Conservation (phyloP, 2,888 invertebrate species). For the Desoria tigrina region DNA sequence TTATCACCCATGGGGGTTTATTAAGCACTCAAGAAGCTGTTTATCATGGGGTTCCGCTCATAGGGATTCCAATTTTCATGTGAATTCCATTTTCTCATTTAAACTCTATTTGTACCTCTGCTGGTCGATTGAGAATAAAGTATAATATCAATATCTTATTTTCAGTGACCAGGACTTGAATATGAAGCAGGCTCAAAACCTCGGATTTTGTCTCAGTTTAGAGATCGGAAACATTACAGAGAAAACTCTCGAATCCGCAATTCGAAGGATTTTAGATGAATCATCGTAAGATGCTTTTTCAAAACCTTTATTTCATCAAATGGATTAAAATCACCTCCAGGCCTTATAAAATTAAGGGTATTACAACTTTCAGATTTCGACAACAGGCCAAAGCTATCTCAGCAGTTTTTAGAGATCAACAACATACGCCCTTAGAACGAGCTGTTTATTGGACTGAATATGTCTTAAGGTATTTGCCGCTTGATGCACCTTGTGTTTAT, state of each 20-base stretch:
- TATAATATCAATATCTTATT: no score
- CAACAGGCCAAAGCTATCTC: slow-evolving; percentile 34
- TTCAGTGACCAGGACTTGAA: slow-evolving; percentile 58
- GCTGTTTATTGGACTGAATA: slow-evolving; percentile 50
- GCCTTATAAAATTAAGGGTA: no score
- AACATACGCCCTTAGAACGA: slow-evolving; percentile 40
- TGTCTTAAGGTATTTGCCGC: no score
- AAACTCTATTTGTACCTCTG: no score
- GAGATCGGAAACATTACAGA: slow-evolving; percentile 60
- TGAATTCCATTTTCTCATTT: no score
- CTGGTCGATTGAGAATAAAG: no score
- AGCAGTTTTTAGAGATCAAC: slow-evolving; percentile 39
- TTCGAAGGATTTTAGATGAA: slow-evolving; percentile 31
- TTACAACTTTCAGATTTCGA: slow-evolving; percentile 32
- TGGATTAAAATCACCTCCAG: no score
- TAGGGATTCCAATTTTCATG: slow-evolving; percentile 57
- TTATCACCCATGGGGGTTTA: slow-evolving; percentile 69
- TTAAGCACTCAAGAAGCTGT: slow-evolving; percentile 67
- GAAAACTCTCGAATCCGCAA: slow-evolving; percentile 55
- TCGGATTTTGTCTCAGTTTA: slow-evolving; percentile 61
- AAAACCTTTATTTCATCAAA: no score
- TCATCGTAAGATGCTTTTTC: not conserved
- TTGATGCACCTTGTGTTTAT: no score
- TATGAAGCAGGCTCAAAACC: slow-evolving; percentile 60
- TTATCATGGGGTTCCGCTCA: slow-evolving; percentile 64